phyloP scores from a whole-genome alignment of 2,888 invertebrate species.

The Pterobdella sp. region DNA sequence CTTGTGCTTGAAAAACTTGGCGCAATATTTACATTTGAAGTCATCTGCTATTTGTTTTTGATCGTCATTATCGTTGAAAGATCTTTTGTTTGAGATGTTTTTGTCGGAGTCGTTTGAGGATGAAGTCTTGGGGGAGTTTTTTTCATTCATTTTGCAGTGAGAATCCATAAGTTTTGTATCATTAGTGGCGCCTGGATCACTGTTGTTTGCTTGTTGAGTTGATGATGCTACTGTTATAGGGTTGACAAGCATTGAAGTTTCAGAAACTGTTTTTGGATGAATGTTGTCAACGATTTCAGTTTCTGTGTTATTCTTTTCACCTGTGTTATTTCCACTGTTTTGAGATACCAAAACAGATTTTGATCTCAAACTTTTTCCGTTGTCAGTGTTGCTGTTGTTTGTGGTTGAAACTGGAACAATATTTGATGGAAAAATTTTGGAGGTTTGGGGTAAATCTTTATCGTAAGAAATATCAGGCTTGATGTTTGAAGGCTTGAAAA shows the following conservation, averaged over 20 bases:
- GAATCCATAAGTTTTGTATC: background rate
- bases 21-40: conserved; percentile 22
- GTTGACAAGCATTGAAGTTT: conserved; percentile 37
- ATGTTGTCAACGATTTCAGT: no score
- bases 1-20: background rate
- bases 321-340: background rate
- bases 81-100: background rate
- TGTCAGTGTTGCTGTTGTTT: background rate
- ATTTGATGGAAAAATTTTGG: no score
- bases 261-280: conserved; percentile 28
- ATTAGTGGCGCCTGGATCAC: background rate
- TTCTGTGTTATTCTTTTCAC: background rate
- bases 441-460: no score
- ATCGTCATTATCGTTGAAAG: background rate
- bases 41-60: conserved; percentile 5
- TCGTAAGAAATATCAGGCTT: no score
- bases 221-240: conserved; percentile 38
- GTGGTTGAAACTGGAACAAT: no score
- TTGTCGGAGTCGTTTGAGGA: background rate
- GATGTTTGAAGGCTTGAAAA: no score
- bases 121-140: background rate
- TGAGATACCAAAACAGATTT: background rate
- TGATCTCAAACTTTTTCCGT: background rate
- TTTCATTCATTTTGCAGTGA: background rate
- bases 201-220: background rate